Conservation (phyloP, 2,888 invertebrate species). For the Ditula angustiorana region DNA sequence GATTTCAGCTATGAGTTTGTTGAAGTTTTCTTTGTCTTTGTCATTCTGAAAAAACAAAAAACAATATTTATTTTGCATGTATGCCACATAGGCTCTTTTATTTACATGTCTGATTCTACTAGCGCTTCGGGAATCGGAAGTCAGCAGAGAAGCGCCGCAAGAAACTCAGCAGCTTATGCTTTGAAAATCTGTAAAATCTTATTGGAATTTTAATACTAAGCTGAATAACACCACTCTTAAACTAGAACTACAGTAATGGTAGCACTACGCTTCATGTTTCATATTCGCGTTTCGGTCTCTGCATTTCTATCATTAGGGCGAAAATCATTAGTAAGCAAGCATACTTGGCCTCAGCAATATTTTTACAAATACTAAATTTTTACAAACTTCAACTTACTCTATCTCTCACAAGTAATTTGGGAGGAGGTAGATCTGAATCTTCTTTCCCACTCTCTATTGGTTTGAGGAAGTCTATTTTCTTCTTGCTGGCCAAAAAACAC, state of each 20-base stretch:
- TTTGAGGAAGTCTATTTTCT: conserved; percentile 98
- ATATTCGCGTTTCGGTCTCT: no score
- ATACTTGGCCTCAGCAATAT: not conserved
- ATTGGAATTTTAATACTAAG: no score
- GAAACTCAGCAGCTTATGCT: no score
- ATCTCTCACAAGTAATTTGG: conserved; percentile 95
- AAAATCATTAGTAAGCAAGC: no score
- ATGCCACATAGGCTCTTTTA: no score
- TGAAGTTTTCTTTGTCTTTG: conserved; percentile 96
- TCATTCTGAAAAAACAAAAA: conserved; percentile 86
- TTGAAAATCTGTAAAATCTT: not conserved
- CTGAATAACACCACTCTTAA: no score
- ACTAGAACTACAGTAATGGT: no score
- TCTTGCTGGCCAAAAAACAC: conserved; percentile 97
- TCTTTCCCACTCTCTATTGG: conserved; percentile 95
- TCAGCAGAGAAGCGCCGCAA: no score
- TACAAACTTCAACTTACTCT: conserved; percentile 87
- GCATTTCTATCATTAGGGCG: no score
- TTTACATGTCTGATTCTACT: no score
- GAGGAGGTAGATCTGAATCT: conserved; percentile 91
- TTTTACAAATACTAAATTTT: not conserved
- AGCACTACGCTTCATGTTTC: no score
- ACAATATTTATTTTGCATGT: not conserved
- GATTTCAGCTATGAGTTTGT: conserved; percentile 91
- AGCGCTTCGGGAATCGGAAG: no score